These are phyloP conservation scores for Acanthopagrus latus DNA, from an alignment of 2,797 vertebrate species.

Conservation along the genomic window DNA sequence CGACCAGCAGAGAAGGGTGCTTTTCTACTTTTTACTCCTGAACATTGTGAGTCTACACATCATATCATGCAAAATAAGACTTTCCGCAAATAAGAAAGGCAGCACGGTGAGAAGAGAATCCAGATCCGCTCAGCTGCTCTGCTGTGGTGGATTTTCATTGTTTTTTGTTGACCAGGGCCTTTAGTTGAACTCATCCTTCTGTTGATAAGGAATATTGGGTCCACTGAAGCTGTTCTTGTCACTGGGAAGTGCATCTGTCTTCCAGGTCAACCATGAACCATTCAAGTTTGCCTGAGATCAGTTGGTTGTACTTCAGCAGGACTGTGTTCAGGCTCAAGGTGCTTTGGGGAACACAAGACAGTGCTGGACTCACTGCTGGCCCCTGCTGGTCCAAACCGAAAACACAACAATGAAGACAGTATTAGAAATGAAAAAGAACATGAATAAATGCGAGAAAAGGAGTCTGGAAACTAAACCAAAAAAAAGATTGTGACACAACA, in stretches of 20 bases:
- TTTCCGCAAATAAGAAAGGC: not conserved
- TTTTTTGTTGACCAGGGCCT: not conserved
- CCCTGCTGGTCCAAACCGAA: constrained; percentile 75
- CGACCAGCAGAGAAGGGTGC: constrained; percentile 24
- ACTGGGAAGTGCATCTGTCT: constrained; percentile 64
- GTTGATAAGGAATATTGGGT: constrained; percentile 1
- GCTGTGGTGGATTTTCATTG: not conserved
- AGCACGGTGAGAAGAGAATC: not conserved
- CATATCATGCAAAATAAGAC: not conserved
- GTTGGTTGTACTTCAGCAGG: constrained; percentile 71
- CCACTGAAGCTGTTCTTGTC: constrained; percentile 18
- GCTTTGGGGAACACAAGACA: constrained; percentile 69
- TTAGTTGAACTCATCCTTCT: not conserved
- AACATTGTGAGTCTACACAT: not conserved
- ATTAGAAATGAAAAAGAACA: constrained; percentile 2
- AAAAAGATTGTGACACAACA: not conserved
- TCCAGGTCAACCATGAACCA: constrained; percentile 72
- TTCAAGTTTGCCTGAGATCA: constrained; percentile 83
- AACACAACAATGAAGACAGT: constrained; percentile 23
- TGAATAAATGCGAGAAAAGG: not conserved
- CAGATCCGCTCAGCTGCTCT: not conserved
- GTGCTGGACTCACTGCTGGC: constrained; percentile 53
- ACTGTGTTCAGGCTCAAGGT: constrained; percentile 69
- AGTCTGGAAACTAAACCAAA: not conserved
- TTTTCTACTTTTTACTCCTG: constrained; percentile 19